Percentiles rank a stretch among this genome's conserved stretches.
These are phyloP conservation scores for Pipistrellus nathusii DNA, from an alignment of 2,797 vertebrate genomes.

Conservation along the genomic window DNA sequence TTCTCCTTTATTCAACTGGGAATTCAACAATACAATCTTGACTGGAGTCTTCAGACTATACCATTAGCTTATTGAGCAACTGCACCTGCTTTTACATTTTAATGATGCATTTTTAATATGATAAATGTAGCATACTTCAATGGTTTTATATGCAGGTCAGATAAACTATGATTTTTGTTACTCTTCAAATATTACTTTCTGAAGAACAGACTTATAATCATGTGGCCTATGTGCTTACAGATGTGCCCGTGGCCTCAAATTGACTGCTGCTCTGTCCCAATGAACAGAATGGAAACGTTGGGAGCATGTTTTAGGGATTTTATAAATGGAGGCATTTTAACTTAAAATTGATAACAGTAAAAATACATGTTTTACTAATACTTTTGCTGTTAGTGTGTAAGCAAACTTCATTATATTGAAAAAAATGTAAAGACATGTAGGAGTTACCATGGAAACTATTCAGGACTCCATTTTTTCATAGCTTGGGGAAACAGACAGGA, in stretches of 20 bases:
- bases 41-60: constrained; percentile 87
- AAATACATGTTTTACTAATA: neutral
- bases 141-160: constrained; percentile 87
- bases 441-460: constrained; percentile 59
- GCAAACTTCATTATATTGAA: constrained; percentile 60
- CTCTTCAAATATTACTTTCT: constrained; percentile 84
- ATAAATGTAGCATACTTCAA: constrained; percentile 89
- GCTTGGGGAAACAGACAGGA: constrained; percentile 28
- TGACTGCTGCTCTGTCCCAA: constrained; percentile 65
- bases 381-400: neutral
- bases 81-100: constrained; percentile 89
- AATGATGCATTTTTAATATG: constrained; percentile 90
- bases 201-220: constrained; percentile 81
- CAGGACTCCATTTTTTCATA: constrained; percentile 9
- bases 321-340: constrained; percentile 59
- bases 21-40: constrained; percentile 88
- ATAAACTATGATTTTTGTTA: constrained; percentile 89
- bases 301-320: constrained; percentile 57
- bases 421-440: constrained; percentile 1
- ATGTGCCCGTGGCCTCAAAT: constrained; percentile 56
- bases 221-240: constrained; percentile 68
- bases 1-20: constrained; percentile 85
- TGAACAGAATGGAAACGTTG: constrained; percentile 59
- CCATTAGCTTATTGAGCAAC: constrained; percentile 89
- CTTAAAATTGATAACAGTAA: neutral